Evolutionary conservation across 2,888 invertebrate genomes (phyloP).

Genomic region (Spilarctia lutea): DNA sequence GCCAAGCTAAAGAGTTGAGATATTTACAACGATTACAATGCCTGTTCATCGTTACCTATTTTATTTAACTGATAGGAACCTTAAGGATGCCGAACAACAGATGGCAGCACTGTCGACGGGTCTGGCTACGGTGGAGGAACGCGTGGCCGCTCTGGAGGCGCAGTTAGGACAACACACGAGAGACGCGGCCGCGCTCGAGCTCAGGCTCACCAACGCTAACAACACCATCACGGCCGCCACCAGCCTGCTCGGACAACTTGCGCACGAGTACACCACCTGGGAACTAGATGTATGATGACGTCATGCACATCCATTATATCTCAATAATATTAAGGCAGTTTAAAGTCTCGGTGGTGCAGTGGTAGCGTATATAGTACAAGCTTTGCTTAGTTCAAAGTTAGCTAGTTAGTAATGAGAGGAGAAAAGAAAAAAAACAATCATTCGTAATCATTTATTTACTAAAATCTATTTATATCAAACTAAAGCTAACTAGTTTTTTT

Average conservation of each 20-base stretch:
- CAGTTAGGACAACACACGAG: constrained; percentile 95
- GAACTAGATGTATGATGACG: constrained; percentile 77
- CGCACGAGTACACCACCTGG: constrained; percentile 96
- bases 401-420: background rate
- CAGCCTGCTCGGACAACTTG: constrained; percentile 93
- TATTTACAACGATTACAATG: background rate
- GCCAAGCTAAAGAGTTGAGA: too few relatives aligned
- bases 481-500: background rate
- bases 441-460: background rate
- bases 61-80: constrained; percentile 86
- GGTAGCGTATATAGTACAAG: too few relatives aligned
- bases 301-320: background rate
- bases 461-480: too few relatives aligned
- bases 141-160: constrained; percentile 91
- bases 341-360: too few relatives aligned
- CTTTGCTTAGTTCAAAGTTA: too few relatives aligned
- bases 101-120: constrained; percentile 92
- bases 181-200: constrained; percentile 97
- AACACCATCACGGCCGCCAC: constrained; percentile 92
- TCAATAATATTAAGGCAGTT: background rate
- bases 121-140: constrained; percentile 92
- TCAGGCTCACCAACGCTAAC: constrained; percentile 92
- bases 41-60: background rate
- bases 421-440: background rate
- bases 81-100: constrained; percentile 93